Evolutionary conservation across 2,888 invertebrate genomes (phyloP).

Genomic region (Erebia palarica): DNA sequence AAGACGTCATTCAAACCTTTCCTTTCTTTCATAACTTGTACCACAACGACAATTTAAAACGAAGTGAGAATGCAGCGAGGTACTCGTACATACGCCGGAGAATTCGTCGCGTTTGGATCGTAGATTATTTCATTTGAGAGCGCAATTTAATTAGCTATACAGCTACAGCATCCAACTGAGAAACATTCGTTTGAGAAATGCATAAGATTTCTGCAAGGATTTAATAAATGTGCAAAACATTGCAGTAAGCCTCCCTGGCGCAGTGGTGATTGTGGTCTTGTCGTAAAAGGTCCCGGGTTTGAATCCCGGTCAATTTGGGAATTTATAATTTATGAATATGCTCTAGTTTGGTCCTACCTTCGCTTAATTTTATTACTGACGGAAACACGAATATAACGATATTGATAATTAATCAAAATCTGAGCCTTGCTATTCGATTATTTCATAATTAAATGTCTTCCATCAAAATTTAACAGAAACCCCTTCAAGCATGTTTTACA

Average conservation of each 20-base stretch:
- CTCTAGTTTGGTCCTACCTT: too few species aligned
- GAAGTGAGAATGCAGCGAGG: conserved; percentile 13
- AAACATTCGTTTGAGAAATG: conserved; percentile 6
- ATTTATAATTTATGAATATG: too few species aligned
- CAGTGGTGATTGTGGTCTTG: too few species aligned
- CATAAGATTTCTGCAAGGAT: conserved; percentile 15
- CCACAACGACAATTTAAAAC: conserved; percentile 21
- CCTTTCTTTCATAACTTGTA: conserved; percentile 5
- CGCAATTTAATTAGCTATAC: conserved; percentile 33
- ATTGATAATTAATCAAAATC: too few species aligned
- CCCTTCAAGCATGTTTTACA: conserved; percentile 17
- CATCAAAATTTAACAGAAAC: conserved; percentile 14
- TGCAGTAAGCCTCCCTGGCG: neutral
- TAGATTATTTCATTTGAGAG: conserved; percentile 37
- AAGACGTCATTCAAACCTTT: too few species aligned
- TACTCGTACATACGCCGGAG: neutral
- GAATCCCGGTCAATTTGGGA: too few species aligned
- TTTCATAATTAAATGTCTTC: neutral
- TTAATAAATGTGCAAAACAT: neutral
- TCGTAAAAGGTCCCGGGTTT: too few species aligned
- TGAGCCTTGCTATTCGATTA: too few species aligned
- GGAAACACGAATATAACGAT: too few species aligned
- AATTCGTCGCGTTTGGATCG: conserved; percentile 33
- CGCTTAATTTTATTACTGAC: too few species aligned
- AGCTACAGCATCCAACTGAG: conserved; percentile 3